Evolutionary conservation across 2,113 vertebrate genomes (phyloP).

Genomic region (Pipa parva): DNA sequence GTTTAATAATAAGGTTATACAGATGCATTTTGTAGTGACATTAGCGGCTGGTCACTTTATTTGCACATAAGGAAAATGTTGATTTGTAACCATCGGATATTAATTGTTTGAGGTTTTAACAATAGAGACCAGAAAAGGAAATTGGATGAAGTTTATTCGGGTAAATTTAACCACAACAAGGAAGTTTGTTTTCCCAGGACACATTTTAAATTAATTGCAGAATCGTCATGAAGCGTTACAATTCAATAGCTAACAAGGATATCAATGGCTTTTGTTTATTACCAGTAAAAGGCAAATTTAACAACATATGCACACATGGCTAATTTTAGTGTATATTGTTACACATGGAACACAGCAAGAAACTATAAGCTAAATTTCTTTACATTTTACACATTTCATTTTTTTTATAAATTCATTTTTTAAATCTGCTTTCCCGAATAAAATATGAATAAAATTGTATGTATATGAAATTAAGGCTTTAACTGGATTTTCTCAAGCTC

Average conservation of each 20-base stretch:
- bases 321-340: too few relatives aligned
- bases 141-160: not conserved
- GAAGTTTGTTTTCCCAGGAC: conserved; percentile 17
- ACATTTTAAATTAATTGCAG: conserved; percentile 13
- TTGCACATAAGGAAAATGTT: not conserved
- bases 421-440: too few relatives aligned
- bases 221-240: not conserved
- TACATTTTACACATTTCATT: too few relatives aligned
- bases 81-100: conserved; percentile 14
- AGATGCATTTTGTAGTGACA: not conserved
- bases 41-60: not conserved
- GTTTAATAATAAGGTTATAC: not conserved
- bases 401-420: too few relatives aligned
- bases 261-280: not conserved
- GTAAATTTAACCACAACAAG: conserved; percentile 1
- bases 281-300: too few relatives aligned
- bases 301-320: too few relatives aligned
- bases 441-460: too few relatives aligned
- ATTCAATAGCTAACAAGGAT: not conserved
- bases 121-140: conserved; percentile 14
- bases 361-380: too few relatives aligned
- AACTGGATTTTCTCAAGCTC: too few relatives aligned
- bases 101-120: conserved; percentile 20
- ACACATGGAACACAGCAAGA: too few relatives aligned
- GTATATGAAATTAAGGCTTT: too few relatives aligned